These are phyloP conservation scores for Delphinapterus leucas DNA, from an alignment of 2,113 vertebrate species.

Conservation along the genomic window DNA sequence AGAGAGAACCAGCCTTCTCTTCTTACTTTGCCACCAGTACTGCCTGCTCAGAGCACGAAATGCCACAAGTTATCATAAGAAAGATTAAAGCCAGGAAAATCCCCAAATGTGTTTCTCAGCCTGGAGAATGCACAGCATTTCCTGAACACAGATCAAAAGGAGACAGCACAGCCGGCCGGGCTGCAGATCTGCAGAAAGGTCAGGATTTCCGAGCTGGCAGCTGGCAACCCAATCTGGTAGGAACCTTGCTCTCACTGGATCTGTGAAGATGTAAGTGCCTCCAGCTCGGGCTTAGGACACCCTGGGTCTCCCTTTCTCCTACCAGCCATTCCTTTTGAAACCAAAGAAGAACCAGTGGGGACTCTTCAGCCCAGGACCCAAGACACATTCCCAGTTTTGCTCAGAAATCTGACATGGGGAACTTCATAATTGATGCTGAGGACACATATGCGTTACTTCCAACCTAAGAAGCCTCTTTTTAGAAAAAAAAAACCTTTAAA, in stretches of 20 bases:
- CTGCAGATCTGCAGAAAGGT: background rate
- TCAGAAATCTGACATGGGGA: background rate
- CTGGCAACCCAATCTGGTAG: no score
- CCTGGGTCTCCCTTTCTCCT: no score
- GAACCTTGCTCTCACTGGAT: background rate
- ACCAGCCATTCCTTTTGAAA: background rate
- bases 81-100: background rate
- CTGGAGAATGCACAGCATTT: background rate
- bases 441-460: background rate
- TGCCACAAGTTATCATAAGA: background rate
- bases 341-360: background rate
- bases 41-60: background rate
- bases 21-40: background rate
- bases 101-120: background rate
- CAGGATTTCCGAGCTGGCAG: background rate
- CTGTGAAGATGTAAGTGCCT: rapidly evolving
- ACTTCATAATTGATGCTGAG: rapidly evolving
- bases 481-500: background rate
- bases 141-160: background rate
- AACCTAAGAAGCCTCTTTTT: background rate
- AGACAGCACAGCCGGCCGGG: rapidly evolving
- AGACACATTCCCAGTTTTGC: background rate
- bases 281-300: no score
- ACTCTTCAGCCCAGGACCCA: background rate
- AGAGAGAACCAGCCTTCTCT: background rate